Percentiles rank a stretch among this genome's conserved stretches.
Evolutionary conservation across 2,113 vertebrate genomes (phyloP).

Genomic region (Euleptes europaea): DNA sequence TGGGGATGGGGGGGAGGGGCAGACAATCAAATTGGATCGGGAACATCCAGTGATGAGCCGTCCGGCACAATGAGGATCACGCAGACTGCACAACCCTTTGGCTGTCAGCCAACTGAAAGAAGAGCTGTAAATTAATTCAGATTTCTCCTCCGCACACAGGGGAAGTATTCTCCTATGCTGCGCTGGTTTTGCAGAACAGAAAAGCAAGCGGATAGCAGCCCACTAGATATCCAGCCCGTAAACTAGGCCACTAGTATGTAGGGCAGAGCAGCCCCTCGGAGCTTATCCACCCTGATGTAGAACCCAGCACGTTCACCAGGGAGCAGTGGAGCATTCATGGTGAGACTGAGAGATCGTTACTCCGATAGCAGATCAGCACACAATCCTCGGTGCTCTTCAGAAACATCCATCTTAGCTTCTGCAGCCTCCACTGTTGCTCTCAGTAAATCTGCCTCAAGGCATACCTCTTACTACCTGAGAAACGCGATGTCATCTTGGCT

Average conservation of each 20-base stretch:
- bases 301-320: constrained; percentile 3
- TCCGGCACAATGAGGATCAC: background rate
- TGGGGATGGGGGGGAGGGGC: no score
- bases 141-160: background rate
- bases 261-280: constrained; percentile 55
- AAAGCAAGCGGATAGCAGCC: background rate
- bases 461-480: background rate
- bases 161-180: background rate
- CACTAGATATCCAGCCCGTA: background rate
- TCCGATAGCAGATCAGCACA: background rate
- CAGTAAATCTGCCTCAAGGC: background rate
- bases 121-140: background rate
- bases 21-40: background rate
- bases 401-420: background rate
- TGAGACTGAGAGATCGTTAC: background rate
- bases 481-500: background rate
- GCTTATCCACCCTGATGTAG: constrained; percentile 47
- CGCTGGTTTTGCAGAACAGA: background rate
- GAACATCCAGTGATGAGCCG: background rate
- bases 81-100: background rate
- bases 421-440: accelerated
- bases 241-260: constrained; percentile 59
- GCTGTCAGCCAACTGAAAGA: background rate
- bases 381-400: background rate
- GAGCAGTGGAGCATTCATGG: constrained; percentile 38